phyloP scores from a whole-genome alignment of 30 jellyfish, hydroid and myxozoan genomes.

The Catostylus mosaicus region DNA sequence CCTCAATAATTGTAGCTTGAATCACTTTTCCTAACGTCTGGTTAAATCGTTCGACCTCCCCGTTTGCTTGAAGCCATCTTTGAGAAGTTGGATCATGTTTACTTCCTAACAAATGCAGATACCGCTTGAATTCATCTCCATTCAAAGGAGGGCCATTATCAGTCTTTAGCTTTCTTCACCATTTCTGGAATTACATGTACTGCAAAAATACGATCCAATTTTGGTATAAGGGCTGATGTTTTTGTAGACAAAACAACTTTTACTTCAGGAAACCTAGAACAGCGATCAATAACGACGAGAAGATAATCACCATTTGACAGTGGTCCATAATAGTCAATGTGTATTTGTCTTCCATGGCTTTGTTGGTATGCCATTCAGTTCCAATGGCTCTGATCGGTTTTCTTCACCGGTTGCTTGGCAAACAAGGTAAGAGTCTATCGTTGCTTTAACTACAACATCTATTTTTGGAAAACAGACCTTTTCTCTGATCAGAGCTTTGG shows the following conservation, averaged over 20 bases:
- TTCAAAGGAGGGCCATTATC: conserved; percentile 50
- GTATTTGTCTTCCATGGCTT: conserved; percentile 40
- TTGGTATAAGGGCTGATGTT: conserved; percentile 29
- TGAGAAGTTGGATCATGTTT: conserved; percentile 4
- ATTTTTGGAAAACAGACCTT: conserved; percentile 52
- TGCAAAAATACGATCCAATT: conserved; percentile 15
- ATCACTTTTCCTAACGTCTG: conserved; percentile 28
- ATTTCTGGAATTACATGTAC: conserved; percentile 41
- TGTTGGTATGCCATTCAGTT: conserved; percentile 1
- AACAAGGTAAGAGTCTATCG: too few relatives aligned
- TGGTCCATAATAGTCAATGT: conserved; percentile 44
- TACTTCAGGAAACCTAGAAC: conserved; percentile 48
- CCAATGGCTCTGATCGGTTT: conserved; percentile 29
- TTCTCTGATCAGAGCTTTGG: conserved; percentile 10
- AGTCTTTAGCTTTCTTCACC: neutral
- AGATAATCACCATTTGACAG: conserved; percentile 28
- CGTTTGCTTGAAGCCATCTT: too few relatives aligned
- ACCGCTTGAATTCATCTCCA: conserved; percentile 31
- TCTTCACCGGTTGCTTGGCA: conserved; percentile 15
- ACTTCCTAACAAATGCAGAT: neutral
- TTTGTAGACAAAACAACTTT: conserved; percentile 42
- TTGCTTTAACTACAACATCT: conserved; percentile 1
- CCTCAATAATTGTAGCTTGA: conserved; percentile 15
- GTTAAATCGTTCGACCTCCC: conserved; percentile 25
- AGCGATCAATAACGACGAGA: too few relatives aligned